Evolutionary conservation across 2,113 vertebrate species (phyloP), one percentile per base, ranked within the genome.

Genomic region (Chitala chitala): DNA sequence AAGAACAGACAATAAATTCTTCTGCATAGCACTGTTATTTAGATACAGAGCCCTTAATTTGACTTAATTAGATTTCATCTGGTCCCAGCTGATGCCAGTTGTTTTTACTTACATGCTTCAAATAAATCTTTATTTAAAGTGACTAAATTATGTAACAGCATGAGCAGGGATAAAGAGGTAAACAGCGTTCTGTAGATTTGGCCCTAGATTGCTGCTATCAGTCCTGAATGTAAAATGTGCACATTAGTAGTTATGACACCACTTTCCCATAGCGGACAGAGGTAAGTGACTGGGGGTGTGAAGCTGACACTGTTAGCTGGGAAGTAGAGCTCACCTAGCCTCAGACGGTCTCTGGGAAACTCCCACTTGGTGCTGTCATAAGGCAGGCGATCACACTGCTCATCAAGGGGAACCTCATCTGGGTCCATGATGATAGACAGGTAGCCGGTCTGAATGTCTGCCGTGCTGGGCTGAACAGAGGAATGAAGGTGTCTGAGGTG

Each of bases 351-450:
- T 10, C 93, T 84, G 0, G 95, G 95, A 85, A 98, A 98, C 86
- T 98, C 94, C 95, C 95, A 98, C 77, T 95, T 95, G 66, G 84
- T 95, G 89, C 92, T 92, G 80, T 98, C 94, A 0, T 97, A 98
- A 53, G 94, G 94, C 36, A 98, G 90, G 1, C 92, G 92, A 0
- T 98, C 93, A 13, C 93, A 94, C 81, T 98, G 95, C 82, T 97
- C 94, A 0, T 95, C 92, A 0, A 96, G 88, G 0, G 95, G 93
- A 86, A 94, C 93, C 84, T 95, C 94, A 40, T 95, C 95, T 0
- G 94, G 94, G 84, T 98, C 94, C 87, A 98, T 94, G 80, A 98
- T 96, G 69, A 98, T 98, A 0, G 95, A 98, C 40, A 96, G 90
- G 82, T 93, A 93, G 26, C 94, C 93, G 69, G 94, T 92, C 75